phyloP scores from a whole-genome alignment of 2,797 vertebrate genomes.

The Xerus rutilus region DNA sequence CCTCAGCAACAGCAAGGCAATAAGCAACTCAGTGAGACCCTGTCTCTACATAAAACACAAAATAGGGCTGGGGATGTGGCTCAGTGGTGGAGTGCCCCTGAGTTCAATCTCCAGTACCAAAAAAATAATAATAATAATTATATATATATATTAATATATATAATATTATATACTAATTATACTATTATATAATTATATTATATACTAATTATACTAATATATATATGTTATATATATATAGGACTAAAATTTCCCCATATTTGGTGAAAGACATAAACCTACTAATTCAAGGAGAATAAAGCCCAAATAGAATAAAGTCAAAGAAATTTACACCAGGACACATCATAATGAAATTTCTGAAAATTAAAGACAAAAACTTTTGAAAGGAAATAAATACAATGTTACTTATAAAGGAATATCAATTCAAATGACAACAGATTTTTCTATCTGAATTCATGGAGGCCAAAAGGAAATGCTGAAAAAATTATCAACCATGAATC shows the following conservation, averaged over 20 bases:
- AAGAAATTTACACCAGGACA: slow-evolving; percentile 21
- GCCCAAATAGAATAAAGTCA: background rate
- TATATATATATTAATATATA: too few relatives aligned
- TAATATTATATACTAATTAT: too few relatives aligned
- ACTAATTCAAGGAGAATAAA: background rate
- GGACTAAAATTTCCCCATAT: background rate
- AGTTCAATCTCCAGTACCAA: too few relatives aligned
- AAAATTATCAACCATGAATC: background rate
- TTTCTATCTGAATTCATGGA: slow-evolving; percentile 2
- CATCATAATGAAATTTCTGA: background rate
- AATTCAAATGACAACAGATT: slow-evolving; percentile 9
- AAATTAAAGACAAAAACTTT: slow-evolving; percentile 32
- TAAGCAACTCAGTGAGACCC: too few relatives aligned
- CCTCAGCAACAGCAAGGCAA: too few relatives aligned
- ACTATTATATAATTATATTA: too few relatives aligned
- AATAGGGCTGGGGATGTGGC: too few relatives aligned
- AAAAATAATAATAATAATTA: background rate
- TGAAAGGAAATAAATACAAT: slow-evolving; percentile 44
- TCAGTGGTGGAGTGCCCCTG: too few relatives aligned
- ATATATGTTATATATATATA: too few relatives aligned
- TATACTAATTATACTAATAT: too few relatives aligned
- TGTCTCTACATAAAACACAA: too few relatives aligned
- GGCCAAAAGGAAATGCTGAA: background rate
- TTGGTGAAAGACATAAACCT: background rate
- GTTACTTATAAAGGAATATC: background rate